Percentiles rank a stretch among this genome's conserved stretches.
Conservation (phyloP, 2,797 vertebrate species). For the Urocyon cinereoargenteus region DNA sequence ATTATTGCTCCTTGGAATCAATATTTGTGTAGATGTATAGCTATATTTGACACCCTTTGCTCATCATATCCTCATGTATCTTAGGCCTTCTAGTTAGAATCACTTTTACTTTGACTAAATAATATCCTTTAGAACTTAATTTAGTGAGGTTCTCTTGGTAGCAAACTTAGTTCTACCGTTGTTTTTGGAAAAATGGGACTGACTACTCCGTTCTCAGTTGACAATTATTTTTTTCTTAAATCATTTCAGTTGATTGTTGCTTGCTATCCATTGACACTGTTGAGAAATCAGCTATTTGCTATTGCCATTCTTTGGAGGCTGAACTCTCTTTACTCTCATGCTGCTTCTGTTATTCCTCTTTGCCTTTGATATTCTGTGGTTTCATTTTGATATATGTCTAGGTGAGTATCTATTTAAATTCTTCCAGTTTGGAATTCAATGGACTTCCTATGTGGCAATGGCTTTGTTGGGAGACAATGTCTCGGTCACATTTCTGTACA, state of each 20-base stretch:
- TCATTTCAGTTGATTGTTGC: not conserved
- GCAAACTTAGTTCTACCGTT: not conserved
- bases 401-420: not conserved
- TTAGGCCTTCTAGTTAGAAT: not conserved
- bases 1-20: not conserved
- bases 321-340: not conserved
- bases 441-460: not conserved
- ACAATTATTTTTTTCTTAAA: not conserved
- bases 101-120: not conserved
- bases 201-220: not conserved
- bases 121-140: not conserved
- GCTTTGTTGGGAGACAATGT: not conserved
- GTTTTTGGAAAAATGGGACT: not conserved
- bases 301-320: not conserved
- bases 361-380: not conserved
- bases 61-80: not conserved
- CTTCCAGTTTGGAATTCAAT: not conserved
- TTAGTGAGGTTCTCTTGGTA: not conserved
- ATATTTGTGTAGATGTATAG: not conserved
- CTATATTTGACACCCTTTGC: not conserved
- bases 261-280: not conserved
- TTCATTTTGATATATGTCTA: not conserved
- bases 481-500: not conserved
- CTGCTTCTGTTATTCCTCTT: not conserved
- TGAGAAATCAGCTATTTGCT: not conserved